These are phyloP conservation scores for Steromphala cineraria DNA, from an alignment of 2,888 invertebrate genomes.

Conservation along the genomic window DNA sequence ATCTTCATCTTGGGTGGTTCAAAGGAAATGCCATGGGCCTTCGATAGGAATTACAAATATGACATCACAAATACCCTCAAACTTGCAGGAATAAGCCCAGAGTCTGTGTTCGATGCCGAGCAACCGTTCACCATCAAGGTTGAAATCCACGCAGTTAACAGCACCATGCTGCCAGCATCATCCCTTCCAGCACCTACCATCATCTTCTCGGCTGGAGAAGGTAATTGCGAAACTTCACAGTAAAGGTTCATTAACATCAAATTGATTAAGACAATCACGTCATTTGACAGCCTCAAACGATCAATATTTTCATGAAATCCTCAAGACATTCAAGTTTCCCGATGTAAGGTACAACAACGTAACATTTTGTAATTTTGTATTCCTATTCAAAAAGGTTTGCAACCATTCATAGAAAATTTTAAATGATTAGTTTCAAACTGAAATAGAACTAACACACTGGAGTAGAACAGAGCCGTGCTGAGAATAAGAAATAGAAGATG, in stretches of 20 bases:
- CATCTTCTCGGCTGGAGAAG: conserved; percentile 33
- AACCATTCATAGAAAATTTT: too few species aligned
- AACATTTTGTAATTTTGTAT: too few species aligned
- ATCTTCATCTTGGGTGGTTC: conserved; percentile 36
- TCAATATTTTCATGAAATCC: not conserved
- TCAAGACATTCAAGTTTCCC: not conserved
- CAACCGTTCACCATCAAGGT: conserved; percentile 31
- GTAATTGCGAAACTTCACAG: conserved; percentile 15
- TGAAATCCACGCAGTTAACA: conserved; percentile 33
- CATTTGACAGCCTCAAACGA: not conserved
- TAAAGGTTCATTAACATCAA: too few species aligned
- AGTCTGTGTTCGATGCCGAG: conserved; percentile 35
- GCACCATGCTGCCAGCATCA: not conserved
- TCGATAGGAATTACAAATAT: conserved; percentile 39
- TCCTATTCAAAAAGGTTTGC: too few species aligned
- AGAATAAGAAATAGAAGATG: too few species aligned
- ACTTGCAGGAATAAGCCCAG: conserved; percentile 26
- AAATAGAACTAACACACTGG: too few species aligned
- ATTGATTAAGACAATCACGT: not conserved
- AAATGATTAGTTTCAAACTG: too few species aligned
- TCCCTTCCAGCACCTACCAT: conserved; percentile 32
- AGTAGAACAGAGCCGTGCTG: too few species aligned
- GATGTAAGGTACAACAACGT: too few species aligned
- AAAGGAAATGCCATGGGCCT: conserved; percentile 47
- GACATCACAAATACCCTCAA: conserved; percentile 40